A percentile compares a stretch with the other conserved stretches of the same genome.
Conservation (phyloP, 2,797 vertebrate species). For the Steatocranus sp. region DNA sequence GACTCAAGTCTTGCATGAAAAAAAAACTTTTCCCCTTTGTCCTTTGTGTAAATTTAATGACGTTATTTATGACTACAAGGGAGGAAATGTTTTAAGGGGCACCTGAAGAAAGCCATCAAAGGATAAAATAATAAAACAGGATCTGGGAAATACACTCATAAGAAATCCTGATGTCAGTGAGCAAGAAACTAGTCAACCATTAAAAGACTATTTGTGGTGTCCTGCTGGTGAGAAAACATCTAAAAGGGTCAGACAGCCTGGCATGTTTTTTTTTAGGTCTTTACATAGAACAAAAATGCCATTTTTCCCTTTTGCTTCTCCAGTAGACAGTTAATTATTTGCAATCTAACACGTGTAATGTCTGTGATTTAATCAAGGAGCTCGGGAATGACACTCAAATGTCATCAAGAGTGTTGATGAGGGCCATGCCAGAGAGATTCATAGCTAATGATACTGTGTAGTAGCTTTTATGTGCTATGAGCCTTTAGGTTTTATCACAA, state of each 20-base stretch:
- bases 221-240: not conserved
- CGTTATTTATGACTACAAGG: constrained; percentile 79
- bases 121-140: constrained; percentile 77
- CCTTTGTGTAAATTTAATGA: constrained; percentile 79
- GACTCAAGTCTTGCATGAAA: constrained; percentile 68
- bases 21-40: constrained; percentile 63
- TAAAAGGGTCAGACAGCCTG: not conserved
- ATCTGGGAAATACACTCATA: constrained; percentile 34
- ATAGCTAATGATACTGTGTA: not conserved
- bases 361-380: not conserved
- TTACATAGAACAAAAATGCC: not conserved
- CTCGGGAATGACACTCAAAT: not conserved
- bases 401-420: not conserved
- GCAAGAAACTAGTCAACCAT: constrained; percentile 81
- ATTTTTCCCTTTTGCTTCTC: not conserved
- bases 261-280: not conserved
- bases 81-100: constrained; percentile 69
- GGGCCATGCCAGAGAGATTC: not conserved
- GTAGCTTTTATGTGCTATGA: not conserved
- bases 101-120: constrained; percentile 81
- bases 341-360: not conserved
- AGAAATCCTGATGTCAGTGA: constrained; percentile 60
- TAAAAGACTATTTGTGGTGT: constrained; percentile 73
- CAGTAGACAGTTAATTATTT: not conserved
- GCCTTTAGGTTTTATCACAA: not conserved